A percentile compares a stretch with the other conserved stretches of the same genome.
Evolutionary conservation across 2,797 vertebrate species (phyloP).

Genomic region (Rhinella marina): DNA sequence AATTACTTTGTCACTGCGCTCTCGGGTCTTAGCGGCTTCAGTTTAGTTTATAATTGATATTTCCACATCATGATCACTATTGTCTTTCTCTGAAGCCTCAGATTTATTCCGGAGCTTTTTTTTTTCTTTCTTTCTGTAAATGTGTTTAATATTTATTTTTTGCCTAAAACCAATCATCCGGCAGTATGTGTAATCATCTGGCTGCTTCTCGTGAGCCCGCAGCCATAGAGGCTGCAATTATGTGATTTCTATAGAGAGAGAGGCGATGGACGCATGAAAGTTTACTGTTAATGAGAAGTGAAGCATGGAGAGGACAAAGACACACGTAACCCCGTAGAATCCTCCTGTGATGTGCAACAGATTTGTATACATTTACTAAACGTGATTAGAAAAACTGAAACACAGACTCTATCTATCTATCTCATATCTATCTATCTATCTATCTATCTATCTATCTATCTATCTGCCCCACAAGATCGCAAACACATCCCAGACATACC

Average conservation of each 20-base stretch:
- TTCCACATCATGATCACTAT: not conserved
- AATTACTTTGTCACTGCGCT: not conserved
- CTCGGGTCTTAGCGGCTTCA: not conserved
- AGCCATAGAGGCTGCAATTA: slow-evolving; percentile 21
- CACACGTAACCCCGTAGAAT: slow-evolving; percentile 12
- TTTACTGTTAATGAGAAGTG: slow-evolving; percentile 19
- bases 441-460: too few species aligned
- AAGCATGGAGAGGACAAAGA: not conserved
- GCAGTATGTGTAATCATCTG: slow-evolving; percentile 24
- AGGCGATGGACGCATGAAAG: slow-evolving; percentile 11
- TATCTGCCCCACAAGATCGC: too few species aligned
- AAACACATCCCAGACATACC: too few species aligned
- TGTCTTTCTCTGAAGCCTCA: not conserved
- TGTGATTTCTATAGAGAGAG: slow-evolving; percentile 4
- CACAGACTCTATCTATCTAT: not conserved
- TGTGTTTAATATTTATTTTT: slow-evolving; percentile 30
- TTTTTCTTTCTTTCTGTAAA: not conserved
- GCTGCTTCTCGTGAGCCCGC: not conserved
- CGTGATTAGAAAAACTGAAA: not conserved
- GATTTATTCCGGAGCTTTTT: not conserved
- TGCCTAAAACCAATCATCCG: not conserved
- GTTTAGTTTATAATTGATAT: not conserved
- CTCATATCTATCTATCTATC: too few species aligned
- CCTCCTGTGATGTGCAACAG: not conserved
- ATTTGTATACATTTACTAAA: not conserved